Percentiles rank a stretch among this genome's conserved stretches.
Evolutionary conservation across 2,113 vertebrate species (phyloP).

Genomic region (Quiscalus mexicanus): DNA sequence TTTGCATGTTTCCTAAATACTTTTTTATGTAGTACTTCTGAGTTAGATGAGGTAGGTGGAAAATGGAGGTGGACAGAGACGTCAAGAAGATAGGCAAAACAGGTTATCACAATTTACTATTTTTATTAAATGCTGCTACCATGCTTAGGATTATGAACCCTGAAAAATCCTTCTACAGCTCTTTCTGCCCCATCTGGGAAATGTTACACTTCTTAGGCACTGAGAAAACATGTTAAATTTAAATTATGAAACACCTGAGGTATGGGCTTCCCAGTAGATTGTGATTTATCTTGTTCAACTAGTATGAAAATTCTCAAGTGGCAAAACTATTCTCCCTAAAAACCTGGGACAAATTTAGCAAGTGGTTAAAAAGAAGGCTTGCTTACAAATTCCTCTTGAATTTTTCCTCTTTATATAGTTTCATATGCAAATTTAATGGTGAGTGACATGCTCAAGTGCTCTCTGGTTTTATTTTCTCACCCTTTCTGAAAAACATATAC

Average conservation of each 20-base stretch:
- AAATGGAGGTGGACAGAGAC: background rate
- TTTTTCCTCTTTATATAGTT: background rate
- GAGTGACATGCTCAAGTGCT: background rate
- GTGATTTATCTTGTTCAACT: background rate
- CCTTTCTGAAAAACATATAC: background rate
- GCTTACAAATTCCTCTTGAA: background rate
- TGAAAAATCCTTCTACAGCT: background rate
- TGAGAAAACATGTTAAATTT: background rate
- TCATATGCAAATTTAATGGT: background rate
- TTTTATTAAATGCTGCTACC: background rate
- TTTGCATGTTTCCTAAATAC: background rate
- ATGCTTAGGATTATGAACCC: background rate
- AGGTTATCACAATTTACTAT: background rate
- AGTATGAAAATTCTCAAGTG: background rate
- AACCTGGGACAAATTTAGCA: background rate
- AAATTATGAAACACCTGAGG: background rate
- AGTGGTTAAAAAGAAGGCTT: background rate
- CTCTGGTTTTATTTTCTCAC: background rate
- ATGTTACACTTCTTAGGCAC: rapidly evolving
- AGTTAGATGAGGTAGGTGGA: background rate
- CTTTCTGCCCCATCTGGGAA: background rate
- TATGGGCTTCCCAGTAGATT: background rate
- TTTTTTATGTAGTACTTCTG: background rate
- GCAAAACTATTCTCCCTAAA: background rate
- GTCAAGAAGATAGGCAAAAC: background rate